Percentiles rank a stretch among this genome's conserved stretches.
These are phyloP conservation scores for Xestoiulus laeticollis DNA, from an alignment of 2,888 invertebrate genomes.

Conservation along the genomic window DNA sequence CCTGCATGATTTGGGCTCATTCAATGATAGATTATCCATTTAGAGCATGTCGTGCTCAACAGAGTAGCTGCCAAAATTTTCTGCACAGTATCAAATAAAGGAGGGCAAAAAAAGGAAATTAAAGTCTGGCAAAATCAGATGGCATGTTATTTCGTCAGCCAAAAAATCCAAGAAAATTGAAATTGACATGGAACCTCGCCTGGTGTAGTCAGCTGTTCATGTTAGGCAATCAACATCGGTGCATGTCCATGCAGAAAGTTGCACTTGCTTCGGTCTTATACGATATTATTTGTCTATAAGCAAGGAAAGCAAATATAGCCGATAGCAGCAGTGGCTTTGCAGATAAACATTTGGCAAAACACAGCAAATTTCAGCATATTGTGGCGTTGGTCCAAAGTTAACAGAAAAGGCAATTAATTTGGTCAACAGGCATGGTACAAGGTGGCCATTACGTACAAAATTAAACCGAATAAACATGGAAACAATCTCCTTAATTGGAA, in stretches of 20 bases:
- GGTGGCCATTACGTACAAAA: constrained; percentile 26
- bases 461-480: constrained; percentile 20
- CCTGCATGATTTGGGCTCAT: background rate
- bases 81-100: constrained; percentile 19
- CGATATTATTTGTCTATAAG: constrained; percentile 4
- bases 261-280: constrained; percentile 18
- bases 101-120: constrained; percentile 26
- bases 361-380: constrained; percentile 2
- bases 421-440: constrained; percentile 19
- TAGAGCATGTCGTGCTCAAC: constrained; percentile 26
- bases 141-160: constrained; percentile 19
- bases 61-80: constrained; percentile 26
- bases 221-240: constrained; percentile 7
- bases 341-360: constrained; percentile 14
- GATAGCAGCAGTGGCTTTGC: background rate
- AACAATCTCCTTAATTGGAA: constrained; percentile 26
- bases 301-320: constrained; percentile 17
- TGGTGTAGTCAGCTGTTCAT: background rate
- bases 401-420: constrained; percentile 20
- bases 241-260: constrained; percentile 13
- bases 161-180: constrained; percentile 19
- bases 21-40: constrained; percentile 26
- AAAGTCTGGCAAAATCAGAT: constrained; percentile 26
- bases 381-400: constrained; percentile 15
- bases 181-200: constrained; percentile 26